Base-by-base conservation (phyloP, 37 sponge, comb jelly and placozoan genomes). In the Beroe ovata region DNA sequence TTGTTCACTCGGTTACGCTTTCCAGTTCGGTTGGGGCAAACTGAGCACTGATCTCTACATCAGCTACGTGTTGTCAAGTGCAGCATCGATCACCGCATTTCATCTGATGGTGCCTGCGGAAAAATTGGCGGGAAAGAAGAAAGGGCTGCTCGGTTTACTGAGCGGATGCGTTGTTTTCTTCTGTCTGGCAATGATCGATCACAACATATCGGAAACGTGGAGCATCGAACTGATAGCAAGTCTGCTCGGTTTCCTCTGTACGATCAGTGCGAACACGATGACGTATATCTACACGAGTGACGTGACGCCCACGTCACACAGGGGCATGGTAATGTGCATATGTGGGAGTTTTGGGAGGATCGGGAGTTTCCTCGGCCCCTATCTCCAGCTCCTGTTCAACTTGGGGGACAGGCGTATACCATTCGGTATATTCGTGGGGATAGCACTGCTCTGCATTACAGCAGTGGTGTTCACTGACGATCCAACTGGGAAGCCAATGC, bases 261-360 rank as follows among this genome's bases (percentile, higher is more conserved):
- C 30, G 1, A 34, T 32, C 25, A 33, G 69, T 4, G 30, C 36
- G 11, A 29, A 66, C 69, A 32, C 69, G 8, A 29, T 66, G 69
- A 33, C 36, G 4, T 33, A 66, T 37, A 25, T 29, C 16, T 66
- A 66, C 69, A 66, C 69, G 1, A 30, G 35, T 4, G 69, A 66
- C 32, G 1, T 66, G 6, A 66, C 69, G 18, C 69, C 69, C 25
- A 66, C 69, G 8, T 66, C 69, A 2, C 69, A 66, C 30, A 66
- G 69, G 16, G 69, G 69, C 18, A 66, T 66, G 69, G 69, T 66
- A 34, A 29, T 6, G 32, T 66, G 69, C 16, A 66, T 66, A 4
- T 66, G 69, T 32, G 69, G 36, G 1, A 66, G 69, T 66, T 66
- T 66, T 30, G 33, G 36, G 35, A 66, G 69, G 30, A 66, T 66